Base-by-base conservation (phyloP, 2,888 invertebrate genomes). In the Dicycla oo region DNA sequence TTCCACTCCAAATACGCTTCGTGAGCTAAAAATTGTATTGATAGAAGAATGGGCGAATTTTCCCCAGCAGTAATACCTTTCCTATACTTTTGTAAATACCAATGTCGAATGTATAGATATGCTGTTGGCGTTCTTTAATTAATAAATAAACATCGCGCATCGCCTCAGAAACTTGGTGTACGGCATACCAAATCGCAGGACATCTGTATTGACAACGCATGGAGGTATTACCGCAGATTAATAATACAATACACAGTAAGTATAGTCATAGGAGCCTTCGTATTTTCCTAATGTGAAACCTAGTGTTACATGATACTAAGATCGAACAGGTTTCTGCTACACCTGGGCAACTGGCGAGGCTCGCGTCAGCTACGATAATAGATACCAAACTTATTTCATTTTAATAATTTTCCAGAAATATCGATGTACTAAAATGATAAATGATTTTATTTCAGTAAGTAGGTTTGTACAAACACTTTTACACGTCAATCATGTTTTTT, bases 201-300 rank as follows among this genome's bases (percentile, higher is more conserved):
- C 18, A 18, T 45, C 5, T 45, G 43, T 45, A 18, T 43, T 45
- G 18, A 45, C 45, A 45, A 5, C 5, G 13, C 34, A n/a, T 57
- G 38, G 11, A 56, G 30, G 20, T 11, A 20, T 8, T 38, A 38
- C 8, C n/a, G n/a, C n/a, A n/a, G n/a, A n/a, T n/a, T 91, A 91
- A 94, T 95, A 95, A 94, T 94, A 94, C 93, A 94, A 95, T 95
- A 94, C 94, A 91, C 93, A 93, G 92, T 92, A 92, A 88, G 94
- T 94, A 30, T 30, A 94, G 95, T 94, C 92, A 94, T 91, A 91
- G 88, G 95, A 95, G 94, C 91, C 91, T 93, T 91, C 93, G 94
- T 95, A 95, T 95, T 95, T 95, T 95, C 94, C 94, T 94, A 95
- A 95, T 94, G 94, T 95, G 95, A 95, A 95, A 95, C 94, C 95